Base-by-base conservation (phyloP, 2,888 invertebrate species). In the Platypus cylindrus region DNA sequence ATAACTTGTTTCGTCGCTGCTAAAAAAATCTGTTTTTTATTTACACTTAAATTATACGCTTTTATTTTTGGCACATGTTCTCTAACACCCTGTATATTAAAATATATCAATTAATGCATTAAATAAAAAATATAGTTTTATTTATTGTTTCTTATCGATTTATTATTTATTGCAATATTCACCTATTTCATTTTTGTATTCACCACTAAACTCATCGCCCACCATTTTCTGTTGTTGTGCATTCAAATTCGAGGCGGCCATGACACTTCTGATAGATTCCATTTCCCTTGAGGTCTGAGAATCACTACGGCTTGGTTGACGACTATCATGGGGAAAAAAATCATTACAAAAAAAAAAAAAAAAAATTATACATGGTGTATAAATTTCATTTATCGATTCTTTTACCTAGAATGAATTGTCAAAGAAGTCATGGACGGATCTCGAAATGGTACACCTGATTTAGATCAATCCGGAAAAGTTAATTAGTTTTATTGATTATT, bases 241-340 rank as follows among this genome's bases (percentile, higher is more conserved):
- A n/a, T n/a, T n/a, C 1, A 71, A 59, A 36, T 67, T 70, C 11
- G 69, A 55, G 1, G 68, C 67, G 43, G 68, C 68, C 7, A 66
- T 60, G 1, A 71, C 34, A 39, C 38, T 47, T 30, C 43, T 42
- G 14, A 49, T 35, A 4, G 49, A 50, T 33, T 59, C 56, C 36
- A 52, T 13, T 12, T 54, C 54, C 39, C 50, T 53, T 23, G 48
- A 46, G 35, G 48, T 50, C 45, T 60, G 60, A 2, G 54, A 51
- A 26, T 61, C 60, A 12, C 51, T 52, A 17, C 58, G 50, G 45
- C 60, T 61, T 3, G 53, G 49, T 45, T 60, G 58, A 13, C 60
- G 45, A 40, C 50, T 55, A 28, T 14, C 38, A 45, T 20, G 9
- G 5, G 9, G 15, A 12, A 25, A 25, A 20, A 20, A 20, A 20